Evolutionary conservation across 2,113 vertebrate species (phyloP).

Genomic region (Elephas maximus): DNA sequence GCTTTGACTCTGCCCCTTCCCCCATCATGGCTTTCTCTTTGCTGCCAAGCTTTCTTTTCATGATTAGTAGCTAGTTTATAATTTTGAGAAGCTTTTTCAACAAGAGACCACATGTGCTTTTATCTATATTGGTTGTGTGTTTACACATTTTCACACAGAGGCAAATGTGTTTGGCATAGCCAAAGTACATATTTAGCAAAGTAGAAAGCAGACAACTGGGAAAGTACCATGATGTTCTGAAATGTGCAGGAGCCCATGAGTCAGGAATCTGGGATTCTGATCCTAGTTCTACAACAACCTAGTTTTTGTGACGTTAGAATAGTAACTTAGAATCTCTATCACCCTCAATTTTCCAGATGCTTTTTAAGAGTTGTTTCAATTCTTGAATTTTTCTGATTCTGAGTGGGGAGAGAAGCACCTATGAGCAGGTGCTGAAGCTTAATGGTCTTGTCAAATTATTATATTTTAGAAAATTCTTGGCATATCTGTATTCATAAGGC

Average conservation of each 20-base stretch:
- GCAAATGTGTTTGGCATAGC: rapidly evolving
- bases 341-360: neutral
- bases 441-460: neutral
- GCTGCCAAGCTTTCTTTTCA: neutral
- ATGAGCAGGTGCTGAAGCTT: neutral
- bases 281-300: neutral
- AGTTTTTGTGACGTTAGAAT: neutral
- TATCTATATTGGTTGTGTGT: neutral
- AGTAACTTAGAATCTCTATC: neutral
- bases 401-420: neutral
- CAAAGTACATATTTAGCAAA: neutral
- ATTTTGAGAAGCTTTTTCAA: neutral
- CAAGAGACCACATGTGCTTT: no score
- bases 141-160: rapidly evolving
- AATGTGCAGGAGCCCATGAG: rapidly evolving
- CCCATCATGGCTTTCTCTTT: neutral
- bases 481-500: neutral
- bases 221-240: neutral
- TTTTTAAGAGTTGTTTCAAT: neutral
- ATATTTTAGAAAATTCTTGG: neutral
- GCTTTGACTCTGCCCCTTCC: no score
- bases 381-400: neutral
- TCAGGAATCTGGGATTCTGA: rapidly evolving
- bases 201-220: neutral
- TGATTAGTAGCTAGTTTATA: neutral